Base-by-base conservation (phyloP, 2,888 invertebrate genomes). In the Lithophane socia region DNA sequence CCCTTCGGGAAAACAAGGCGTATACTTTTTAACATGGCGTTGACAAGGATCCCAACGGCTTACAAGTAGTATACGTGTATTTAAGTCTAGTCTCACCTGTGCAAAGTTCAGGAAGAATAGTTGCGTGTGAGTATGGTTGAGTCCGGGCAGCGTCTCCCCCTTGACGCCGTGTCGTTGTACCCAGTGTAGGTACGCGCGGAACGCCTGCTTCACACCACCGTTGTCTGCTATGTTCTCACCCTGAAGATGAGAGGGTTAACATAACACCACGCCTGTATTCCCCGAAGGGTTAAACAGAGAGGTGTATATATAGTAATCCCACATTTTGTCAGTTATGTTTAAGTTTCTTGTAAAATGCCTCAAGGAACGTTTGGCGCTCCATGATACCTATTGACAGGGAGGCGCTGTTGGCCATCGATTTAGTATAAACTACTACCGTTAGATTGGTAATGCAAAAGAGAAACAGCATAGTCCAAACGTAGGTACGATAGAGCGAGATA, bases 211-310 rank as follows among this genome's bases (percentile, higher is more conserved):
- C 73, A 99, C 97, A 0, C 99, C 99, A 0, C 99, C 99, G 92
- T 99, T 99, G 92, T 99, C 99, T 0, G 99, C 99, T 90, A 99
- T 99, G 92, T 99, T 99, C 94, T 99, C 99, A 2, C 98, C 98
- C 96, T 97, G 60, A 18, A 29, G 94, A 52, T 73, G 80, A 69
- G 54, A 63, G 58, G 37, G 24, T 12, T n/a, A 64, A 54, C 44
- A 21, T 9, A 29, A 29, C 5, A 42, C 52, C 13, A 16, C 29
- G 21, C 21, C 10, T 37, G 9, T n/a, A 37, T 21, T 3, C 2
- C 21, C 8, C 21, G 13, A 4, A 21, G 13, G 66, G 10, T 24
- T 10, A 24, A 18, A 7, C 24, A 44, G 65, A 44, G n/a, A 29
- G 29, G 29, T 29, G 29, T 29, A 29, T 29, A 4, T 21, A 54